Conservation (phyloP, 2,888 invertebrate species). For the Tachina fera region DNA sequence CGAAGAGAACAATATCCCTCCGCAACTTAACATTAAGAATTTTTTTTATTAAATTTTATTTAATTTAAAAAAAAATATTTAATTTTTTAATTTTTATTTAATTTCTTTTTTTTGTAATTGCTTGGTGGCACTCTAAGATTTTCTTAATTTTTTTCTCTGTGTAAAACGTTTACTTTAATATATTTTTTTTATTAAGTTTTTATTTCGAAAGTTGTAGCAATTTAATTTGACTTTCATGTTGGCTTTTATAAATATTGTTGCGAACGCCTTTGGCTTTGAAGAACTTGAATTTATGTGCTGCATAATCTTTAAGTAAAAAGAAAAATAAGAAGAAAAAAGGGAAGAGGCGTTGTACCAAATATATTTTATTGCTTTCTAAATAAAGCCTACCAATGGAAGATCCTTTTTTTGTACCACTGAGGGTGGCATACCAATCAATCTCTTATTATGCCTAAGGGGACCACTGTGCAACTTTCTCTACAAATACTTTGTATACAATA, state of each 20-base stretch:
- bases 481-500: neutral
- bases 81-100: too few species aligned
- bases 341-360: neutral
- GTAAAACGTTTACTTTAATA: too few species aligned
- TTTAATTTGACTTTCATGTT: neutral
- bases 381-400: neutral
- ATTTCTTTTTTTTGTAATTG: neutral
- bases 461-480: conserved; percentile 30
- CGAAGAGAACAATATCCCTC: too few species aligned
- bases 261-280: neutral
- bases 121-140: neutral
- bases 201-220: neutral
- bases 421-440: conserved; percentile 23
- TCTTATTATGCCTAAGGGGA: conserved; percentile 27
- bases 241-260: neutral
- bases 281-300: neutral
- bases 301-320: neutral
- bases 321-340: neutral
- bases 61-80: too few species aligned
- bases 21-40: too few species aligned
- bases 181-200: neutral
- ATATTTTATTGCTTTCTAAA: neutral
- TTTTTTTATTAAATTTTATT: too few species aligned
- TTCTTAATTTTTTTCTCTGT: too few species aligned
- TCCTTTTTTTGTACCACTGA: neutral